These are phyloP conservation scores for Drosophila maculinotata DNA, from an alignment of 2,888 invertebrate genomes.

Conservation along the genomic window DNA sequence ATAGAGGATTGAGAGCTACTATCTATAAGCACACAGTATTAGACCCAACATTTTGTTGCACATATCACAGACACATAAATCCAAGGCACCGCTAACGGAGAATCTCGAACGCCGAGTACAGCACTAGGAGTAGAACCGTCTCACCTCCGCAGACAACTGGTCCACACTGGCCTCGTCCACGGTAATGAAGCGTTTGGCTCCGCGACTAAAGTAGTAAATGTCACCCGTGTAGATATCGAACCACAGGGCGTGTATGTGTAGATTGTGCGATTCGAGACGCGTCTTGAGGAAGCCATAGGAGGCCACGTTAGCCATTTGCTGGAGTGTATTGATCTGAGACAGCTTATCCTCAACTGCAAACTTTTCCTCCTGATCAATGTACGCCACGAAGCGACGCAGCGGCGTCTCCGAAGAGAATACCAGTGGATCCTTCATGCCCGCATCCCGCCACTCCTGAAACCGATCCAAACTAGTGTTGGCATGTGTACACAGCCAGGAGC, in stretches of 20 bases:
- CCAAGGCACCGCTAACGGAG: conserved; percentile 40
- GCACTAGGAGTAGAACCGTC: conserved; percentile 90
- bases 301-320: conserved; percentile 96
- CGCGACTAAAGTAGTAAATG: conserved; percentile 96
- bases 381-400: conserved; percentile 94
- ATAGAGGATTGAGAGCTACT: conserved; percentile 16
- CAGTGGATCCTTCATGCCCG: conserved; percentile 89
- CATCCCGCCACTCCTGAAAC: conserved; percentile 90
- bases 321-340: conserved; percentile 96
- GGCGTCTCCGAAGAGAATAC: conserved; percentile 95
- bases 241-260: conserved; percentile 97
- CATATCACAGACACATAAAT: conserved; percentile 79
- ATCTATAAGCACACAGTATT: conserved; percentile 24
- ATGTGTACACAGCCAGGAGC: conserved; percentile 96
- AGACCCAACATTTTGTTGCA: conserved; percentile 47
- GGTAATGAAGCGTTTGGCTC: conserved; percentile 92
- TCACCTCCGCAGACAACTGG: conserved; percentile 90
- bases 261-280: conserved; percentile 91
- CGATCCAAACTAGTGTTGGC: conserved; percentile 92
- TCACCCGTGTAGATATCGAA: conserved; percentile 99
- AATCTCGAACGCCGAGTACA: neutral
- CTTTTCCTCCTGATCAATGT: conserved; percentile 96
- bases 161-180: conserved; percentile 94
- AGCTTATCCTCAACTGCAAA: conserved; percentile 96
- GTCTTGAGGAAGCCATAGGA: conserved; percentile 95